Conservation (phyloP, 2,888 invertebrate genomes). For the Acanthosepion lycidas region DNA sequence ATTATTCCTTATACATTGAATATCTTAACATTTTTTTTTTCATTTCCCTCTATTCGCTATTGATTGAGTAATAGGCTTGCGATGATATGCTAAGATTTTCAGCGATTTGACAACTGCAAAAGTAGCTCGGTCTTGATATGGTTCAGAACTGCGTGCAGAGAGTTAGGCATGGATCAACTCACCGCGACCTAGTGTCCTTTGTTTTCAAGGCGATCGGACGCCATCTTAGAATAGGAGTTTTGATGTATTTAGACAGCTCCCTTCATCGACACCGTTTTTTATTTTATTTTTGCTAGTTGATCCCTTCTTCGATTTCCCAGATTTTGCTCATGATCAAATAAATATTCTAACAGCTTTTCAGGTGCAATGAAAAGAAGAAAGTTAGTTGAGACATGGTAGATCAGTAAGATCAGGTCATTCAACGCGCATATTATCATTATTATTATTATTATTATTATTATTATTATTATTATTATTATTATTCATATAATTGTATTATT, state of each 20-base stretch:
- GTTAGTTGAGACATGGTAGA: neutral
- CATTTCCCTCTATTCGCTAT: neutral
- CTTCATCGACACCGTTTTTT: too few species aligned
- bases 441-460: neutral
- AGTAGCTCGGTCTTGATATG: neutral
- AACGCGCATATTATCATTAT: neutral
- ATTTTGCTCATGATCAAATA: neutral
- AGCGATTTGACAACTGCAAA: slow-evolving; percentile 33
- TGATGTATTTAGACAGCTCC: neutral
- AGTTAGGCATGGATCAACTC: neutral
- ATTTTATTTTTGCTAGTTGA: neutral
- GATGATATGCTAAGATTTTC: neutral
- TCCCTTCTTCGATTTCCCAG: neutral
- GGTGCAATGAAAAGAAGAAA: neutral
- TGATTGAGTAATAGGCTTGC: neutral
- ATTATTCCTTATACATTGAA: neutral
- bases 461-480: slow-evolving; percentile 7
- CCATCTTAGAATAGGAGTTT: neutral
- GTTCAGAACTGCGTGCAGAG: neutral
- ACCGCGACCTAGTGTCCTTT: neutral
- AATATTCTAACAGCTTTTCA: slow-evolving; percentile 22
- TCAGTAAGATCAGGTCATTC: neutral
- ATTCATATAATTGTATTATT: neutral
- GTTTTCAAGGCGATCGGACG: neutral
- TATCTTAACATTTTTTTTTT: neutral